Base-by-base conservation (phyloP, 2,797 vertebrate species). In the Graptemys geographica region DNA sequence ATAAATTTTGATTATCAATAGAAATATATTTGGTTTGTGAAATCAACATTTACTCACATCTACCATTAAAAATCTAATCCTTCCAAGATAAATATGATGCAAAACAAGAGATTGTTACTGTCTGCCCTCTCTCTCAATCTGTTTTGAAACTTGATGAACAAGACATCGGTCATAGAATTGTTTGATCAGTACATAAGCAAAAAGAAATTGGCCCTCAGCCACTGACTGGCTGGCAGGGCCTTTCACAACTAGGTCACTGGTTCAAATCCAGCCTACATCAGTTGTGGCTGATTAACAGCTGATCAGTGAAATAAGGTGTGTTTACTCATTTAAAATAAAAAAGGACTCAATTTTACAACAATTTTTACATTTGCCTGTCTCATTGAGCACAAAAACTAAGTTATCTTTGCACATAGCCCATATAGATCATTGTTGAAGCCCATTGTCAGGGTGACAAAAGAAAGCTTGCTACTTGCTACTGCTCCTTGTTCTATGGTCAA, bases 271-370 rank as follows among this genome's bases (percentile, higher is more conserved):
- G 1, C 18, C 69, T 91, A 53, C 2, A 37, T 44, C 4, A 94
- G 16, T 53, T 49, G n/a, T 84, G n/a, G n/a, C 65, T 72, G 18
- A 21, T 94, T 84, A 83, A 28, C 33, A 92, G 49, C 62, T 84
- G 28, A 1, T 69, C 16, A 28, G 8, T 79, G 19, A 44, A 33
- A 94, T 72, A 51, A 85, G 21, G 55, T 41, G 52, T 12, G 5
- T 0, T 72, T 23, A 74, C 52, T 91, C 6, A 13, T 95, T 86
- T 89, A 16, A 89, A 94, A 76, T 89, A 23, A 79, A 33, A 92
- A 95, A 44, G 41, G 51, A 83, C 2, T 56, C 5, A 0, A 23
- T 28, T 79, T 16, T 84, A 62, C 10, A 31, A 0, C 87, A 37
- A 79, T 83, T 79, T 62, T 19, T 84, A 11, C 0, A 2, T 83